phyloP scores from a whole-genome alignment of 1,140 invertebrate species.

The Drosophila chauvacae region DNA sequence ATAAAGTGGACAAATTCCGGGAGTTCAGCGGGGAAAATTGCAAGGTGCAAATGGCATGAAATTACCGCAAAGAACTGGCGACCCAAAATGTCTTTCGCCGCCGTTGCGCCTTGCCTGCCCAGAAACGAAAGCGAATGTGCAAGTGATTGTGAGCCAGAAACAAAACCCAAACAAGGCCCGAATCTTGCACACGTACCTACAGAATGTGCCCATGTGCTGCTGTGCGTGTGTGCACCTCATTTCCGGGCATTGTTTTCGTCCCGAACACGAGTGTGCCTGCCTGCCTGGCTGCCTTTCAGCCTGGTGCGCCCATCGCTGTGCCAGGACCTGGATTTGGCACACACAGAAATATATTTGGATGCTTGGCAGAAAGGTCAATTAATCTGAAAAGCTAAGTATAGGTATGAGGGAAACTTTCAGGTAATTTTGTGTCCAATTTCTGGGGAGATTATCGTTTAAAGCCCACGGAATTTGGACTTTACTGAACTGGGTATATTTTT shows the following conservation, averaged over 20 bases:
- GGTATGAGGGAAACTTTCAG: no score
- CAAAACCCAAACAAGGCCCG: conserved; percentile 50
- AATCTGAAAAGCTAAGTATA: no score
- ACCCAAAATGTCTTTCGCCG: conserved; percentile 58
- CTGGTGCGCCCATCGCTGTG: neutral
- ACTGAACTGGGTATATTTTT: neutral
- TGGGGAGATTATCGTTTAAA: neutral
- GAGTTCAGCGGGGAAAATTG: conserved; percentile 37
- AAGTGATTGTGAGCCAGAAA: conserved; percentile 7
- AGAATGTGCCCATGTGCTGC: conserved; percentile 20
- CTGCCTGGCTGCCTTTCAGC: conserved; percentile 2
- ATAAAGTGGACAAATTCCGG: conserved; percentile 28
- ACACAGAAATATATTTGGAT: neutral
- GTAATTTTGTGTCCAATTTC: neutral
- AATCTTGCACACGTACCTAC: conserved; percentile 29
- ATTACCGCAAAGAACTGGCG: conserved; percentile 63
- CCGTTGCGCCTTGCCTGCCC: conserved; percentile 14
- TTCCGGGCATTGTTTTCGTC: conserved; percentile 76
- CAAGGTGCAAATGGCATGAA: conserved; percentile 80
- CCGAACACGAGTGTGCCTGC: conserved; percentile 30
- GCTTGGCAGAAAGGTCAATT: no score
- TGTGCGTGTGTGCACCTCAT: conserved; percentile 73
- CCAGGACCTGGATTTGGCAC: conserved; percentile 20
- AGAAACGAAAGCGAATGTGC: conserved; percentile 58
- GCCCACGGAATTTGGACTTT: neutral